These are phyloP conservation scores for Reinhardtius hippoglossoides DNA, from an alignment of 2,113 vertebrate species.

Conservation along the genomic window DNA sequence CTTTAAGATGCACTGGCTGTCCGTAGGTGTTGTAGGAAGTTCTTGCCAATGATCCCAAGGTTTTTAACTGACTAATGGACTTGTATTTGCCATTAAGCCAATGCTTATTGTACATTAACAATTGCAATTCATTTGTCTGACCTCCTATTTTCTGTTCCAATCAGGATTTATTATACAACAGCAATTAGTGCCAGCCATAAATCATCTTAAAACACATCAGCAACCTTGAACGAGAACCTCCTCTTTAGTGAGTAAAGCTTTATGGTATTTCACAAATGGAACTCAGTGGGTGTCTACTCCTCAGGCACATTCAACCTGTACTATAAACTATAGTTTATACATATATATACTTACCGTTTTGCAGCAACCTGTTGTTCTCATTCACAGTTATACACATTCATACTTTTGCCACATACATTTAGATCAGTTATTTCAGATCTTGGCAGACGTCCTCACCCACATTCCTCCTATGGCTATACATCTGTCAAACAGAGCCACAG, in stretches of 20 bases:
- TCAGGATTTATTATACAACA: conserved; percentile 41
- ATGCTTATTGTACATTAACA: background rate
- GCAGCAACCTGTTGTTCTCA: conserved; percentile 2
- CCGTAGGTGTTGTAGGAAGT: too few relatives aligned
- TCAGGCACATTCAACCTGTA: conserved; percentile 4
- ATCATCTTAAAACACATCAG: conserved; percentile 17
- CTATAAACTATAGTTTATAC: conserved; percentile 19
- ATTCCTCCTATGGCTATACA: conserved; percentile 31
- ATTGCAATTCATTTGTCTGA: background rate
- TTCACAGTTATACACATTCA: conserved; percentile 9
- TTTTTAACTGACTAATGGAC: background rate
- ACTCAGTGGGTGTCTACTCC: conserved; percentile 14
- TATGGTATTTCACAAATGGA: conserved; percentile 24
- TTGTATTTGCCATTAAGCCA: background rate
- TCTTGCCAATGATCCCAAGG: too few relatives aligned
- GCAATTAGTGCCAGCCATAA: conserved; percentile 30
- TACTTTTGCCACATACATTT: background rate
- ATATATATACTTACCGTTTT: background rate
- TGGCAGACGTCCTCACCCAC: conserved; percentile 4
- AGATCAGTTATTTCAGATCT: conserved; percentile 5
- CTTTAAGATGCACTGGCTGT: too few relatives aligned
- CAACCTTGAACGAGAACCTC: conserved; percentile 21
- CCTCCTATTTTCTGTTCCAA: conserved; percentile 6
- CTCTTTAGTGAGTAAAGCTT: conserved; percentile 33
- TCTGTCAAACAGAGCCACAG: conserved; percentile 39